These are phyloP conservation scores for Rhombomys opimus DNA, from an alignment of 2,113 vertebrate species.

Conservation along the genomic window DNA sequence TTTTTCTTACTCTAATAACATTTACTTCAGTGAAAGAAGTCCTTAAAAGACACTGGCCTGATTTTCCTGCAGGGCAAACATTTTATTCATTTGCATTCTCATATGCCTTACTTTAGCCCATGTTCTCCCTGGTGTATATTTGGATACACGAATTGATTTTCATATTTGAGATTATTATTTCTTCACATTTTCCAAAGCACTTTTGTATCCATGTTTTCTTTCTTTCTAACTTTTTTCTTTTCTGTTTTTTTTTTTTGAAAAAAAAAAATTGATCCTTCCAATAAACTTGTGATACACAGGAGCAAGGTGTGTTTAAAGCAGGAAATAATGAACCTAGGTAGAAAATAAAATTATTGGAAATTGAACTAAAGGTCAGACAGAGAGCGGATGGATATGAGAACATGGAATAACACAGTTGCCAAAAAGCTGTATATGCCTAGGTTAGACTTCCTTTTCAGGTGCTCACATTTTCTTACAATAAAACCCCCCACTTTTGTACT, in stretches of 20 bases:
- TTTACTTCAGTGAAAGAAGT: not conserved
- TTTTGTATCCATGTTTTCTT: not conserved
- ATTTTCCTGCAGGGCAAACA: not conserved
- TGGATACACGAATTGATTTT: not conserved
- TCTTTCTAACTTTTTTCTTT: not conserved
- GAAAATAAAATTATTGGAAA: not conserved
- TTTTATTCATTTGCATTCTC: conserved; percentile 19
- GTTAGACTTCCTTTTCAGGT: not conserved
- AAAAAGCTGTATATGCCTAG: not conserved
- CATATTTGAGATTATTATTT: not conserved
- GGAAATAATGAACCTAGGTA: not conserved
- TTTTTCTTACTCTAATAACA: not conserved
- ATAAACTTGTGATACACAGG: not conserved
- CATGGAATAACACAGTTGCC: rapidly evolving
- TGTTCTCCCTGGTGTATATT: not conserved
- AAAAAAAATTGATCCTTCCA: not conserved
- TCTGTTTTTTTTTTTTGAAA: too few species aligned
- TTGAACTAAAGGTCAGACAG: not conserved
- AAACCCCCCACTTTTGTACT: not conserved
- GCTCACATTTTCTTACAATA: not conserved
- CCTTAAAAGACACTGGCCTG: not conserved
- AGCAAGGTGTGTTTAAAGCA: not conserved
- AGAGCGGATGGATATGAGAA: not conserved
- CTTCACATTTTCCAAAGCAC: not conserved
- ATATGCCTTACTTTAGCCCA: not conserved